A percentile compares a stretch with the other conserved stretches of the same genome.
Conservation (phyloP, 2,888 invertebrate species). For the Nymphalis polychloros region DNA sequence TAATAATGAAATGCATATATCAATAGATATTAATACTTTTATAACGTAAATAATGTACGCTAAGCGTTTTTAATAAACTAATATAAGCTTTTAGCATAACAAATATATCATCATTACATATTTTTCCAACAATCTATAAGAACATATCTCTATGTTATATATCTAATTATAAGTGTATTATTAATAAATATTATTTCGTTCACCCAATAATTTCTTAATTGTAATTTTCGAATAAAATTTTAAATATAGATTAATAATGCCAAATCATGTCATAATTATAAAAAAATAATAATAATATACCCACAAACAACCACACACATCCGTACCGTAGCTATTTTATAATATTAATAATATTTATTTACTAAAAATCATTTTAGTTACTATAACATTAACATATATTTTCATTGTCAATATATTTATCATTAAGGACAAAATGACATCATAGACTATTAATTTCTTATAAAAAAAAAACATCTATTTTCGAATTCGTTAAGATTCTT, state of each 20-base stretch:
- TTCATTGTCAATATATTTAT: conserved; percentile 61
- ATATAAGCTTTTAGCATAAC: conserved; percentile 3
- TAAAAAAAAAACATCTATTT: background rate
- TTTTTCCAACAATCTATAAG: too few species aligned
- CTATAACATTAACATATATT: conserved; percentile 50
- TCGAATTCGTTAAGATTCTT: background rate
- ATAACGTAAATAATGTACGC: conserved; percentile 1
- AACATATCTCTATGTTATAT: too few species aligned
- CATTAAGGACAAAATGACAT: conserved; percentile 12
- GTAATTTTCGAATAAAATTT: too few species aligned
- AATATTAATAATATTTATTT: background rate
- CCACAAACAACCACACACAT: too few species aligned
- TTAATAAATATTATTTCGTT: too few species aligned
- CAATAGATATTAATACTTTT: background rate
- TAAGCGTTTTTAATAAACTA: conserved; percentile 5
- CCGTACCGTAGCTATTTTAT: background rate
- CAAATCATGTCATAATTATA: too few species aligned
- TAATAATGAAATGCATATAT: background rate
- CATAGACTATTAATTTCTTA: conserved; percentile 25
- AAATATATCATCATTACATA: background rate
- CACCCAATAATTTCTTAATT: too few species aligned
- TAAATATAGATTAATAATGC: too few species aligned
- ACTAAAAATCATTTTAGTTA: background rate
- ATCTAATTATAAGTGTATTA: too few species aligned
- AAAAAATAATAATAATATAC: too few species aligned